Evolutionary conservation across 2,888 invertebrate genomes (phyloP).

Genomic region (Pollenia griseotomentosa): DNA sequence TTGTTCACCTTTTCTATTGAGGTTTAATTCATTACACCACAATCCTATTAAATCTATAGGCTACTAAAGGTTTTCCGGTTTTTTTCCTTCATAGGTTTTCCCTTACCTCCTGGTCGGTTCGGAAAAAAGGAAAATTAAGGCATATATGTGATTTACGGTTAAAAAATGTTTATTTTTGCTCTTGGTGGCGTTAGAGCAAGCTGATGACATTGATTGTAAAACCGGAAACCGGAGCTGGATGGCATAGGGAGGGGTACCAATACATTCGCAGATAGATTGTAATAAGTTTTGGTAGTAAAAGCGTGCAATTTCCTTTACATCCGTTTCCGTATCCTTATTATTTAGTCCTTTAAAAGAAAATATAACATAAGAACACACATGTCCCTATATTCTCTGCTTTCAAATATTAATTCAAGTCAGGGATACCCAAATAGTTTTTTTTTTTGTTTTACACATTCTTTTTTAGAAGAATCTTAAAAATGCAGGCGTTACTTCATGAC

Average conservation of each 20-base stretch:
- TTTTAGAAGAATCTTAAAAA: too few relatives aligned
- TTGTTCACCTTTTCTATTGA: slow-evolving; percentile 60
- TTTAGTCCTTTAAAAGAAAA: slow-evolving; percentile 45
- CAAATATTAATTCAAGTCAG: too few relatives aligned
- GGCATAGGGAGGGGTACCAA: neutral
- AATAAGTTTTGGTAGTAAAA: slow-evolving; percentile 48
- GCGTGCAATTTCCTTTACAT: slow-evolving; percentile 71
- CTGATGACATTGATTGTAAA: slow-evolving; percentile 55
- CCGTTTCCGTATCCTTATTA: slow-evolving; percentile 71
- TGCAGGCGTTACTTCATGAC: too few relatives aligned
- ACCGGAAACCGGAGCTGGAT: neutral
- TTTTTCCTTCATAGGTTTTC: neutral
- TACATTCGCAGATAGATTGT: neutral
- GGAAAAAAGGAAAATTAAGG: neutral
- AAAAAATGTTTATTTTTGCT: slow-evolving; percentile 1
- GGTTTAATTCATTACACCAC: slow-evolving; percentile 79
- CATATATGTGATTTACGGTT: slow-evolving; percentile 36
- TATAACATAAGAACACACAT: slow-evolving; percentile 40
- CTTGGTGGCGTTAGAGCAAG: slow-evolving; percentile 39
- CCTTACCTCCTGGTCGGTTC: neutral
- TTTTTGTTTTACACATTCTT: too few relatives aligned
- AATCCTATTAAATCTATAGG: slow-evolving; percentile 77
- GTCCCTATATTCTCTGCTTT: neutral
- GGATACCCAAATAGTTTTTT: too few relatives aligned
- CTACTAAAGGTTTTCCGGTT: slow-evolving; percentile 63